Conservation (phyloP, 2,113 vertebrate species). For the Callionymus lyra region DNA sequence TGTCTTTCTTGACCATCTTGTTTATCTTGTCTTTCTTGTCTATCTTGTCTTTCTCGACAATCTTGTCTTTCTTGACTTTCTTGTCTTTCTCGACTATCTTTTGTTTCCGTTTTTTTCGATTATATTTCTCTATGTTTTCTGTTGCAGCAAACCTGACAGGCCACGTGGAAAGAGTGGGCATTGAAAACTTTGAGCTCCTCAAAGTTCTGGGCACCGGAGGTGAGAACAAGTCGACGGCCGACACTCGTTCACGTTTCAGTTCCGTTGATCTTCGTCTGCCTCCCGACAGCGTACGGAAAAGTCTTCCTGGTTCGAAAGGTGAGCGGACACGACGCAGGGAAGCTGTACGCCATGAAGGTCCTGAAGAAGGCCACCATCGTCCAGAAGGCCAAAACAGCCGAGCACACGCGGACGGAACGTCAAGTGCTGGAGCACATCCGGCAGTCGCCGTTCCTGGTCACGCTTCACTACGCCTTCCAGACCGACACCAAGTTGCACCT, state of each 20-base stretch:
- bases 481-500: conserved; percentile 96
- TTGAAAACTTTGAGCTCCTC: conserved; percentile 95
- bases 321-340: conserved; percentile 86
- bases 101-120: too few relatives aligned
- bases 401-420: conserved; percentile 87
- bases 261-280: conserved; percentile 7
- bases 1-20: too few relatives aligned
- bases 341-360: conserved; percentile 96
- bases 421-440: conserved; percentile 95
- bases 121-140: too few relatives aligned
- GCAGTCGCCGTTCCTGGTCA: conserved; percentile 88
- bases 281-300: conserved; percentile 82
- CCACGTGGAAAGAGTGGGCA: conserved; percentile 90
- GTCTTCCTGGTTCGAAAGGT: conserved; percentile 95
- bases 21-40: too few relatives aligned
- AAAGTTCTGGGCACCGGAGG: conserved; percentile 96
- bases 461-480: conserved; percentile 95
- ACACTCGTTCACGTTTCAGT: background rate
- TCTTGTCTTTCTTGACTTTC: too few relatives aligned
- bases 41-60: too few relatives aligned
- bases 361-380: conserved; percentile 96
- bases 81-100: too few relatives aligned
- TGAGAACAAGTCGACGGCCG: conserved; percentile 52
- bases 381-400: conserved; percentile 94
- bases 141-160: conserved; percentile 91